A percentile compares a stretch with the other conserved stretches of the same genome.
phyloP scores from a whole-genome alignment of 35 echinoderm and acorn worm genomes.

The Ptychodera flava region DNA sequence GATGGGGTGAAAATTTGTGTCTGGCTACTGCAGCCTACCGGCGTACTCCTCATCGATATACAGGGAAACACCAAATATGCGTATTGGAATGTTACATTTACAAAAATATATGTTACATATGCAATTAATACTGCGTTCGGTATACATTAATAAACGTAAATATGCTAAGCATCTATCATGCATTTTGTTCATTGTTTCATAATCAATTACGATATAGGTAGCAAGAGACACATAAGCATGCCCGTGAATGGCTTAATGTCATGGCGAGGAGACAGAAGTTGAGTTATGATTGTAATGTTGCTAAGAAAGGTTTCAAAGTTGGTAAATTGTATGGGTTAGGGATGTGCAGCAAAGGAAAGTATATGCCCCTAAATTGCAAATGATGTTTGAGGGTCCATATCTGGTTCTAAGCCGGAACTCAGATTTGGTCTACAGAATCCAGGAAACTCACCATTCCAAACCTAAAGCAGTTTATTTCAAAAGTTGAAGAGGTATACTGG shows the following conservation, averaged over 20 bases:
- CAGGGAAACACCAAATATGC: conserved; percentile 6
- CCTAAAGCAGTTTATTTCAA: conserved; percentile 28
- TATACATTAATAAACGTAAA: too few relatives aligned
- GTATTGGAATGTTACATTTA: conserved; percentile 33
- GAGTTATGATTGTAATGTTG: too few relatives aligned
- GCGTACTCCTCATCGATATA: too few relatives aligned
- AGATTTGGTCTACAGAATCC: conserved; percentile 41
- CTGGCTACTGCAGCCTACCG: too few relatives aligned
- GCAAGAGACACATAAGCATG: neutral
- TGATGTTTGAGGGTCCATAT: too few relatives aligned
- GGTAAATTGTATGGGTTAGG: conserved; percentile 53
- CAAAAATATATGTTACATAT: too few relatives aligned
- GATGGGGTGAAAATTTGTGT: too few relatives aligned
- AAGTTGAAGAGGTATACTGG: too few relatives aligned
- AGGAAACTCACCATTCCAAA: neutral
- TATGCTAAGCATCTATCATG: conserved; percentile 38
- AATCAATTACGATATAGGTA: neutral
- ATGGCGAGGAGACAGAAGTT: conserved; percentile 6
- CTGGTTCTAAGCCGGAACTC: conserved; percentile 16
- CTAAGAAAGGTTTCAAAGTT: neutral
- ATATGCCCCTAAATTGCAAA: conserved; percentile 47
- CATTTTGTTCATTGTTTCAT: conserved; percentile 5
- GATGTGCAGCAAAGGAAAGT: conserved; percentile 33
- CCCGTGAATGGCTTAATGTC: neutral
- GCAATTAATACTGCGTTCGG: too few relatives aligned